These are phyloP conservation scores for Vulpes vulpes DNA, from an alignment of 2,113 vertebrate genomes.

Conservation along the genomic window DNA sequence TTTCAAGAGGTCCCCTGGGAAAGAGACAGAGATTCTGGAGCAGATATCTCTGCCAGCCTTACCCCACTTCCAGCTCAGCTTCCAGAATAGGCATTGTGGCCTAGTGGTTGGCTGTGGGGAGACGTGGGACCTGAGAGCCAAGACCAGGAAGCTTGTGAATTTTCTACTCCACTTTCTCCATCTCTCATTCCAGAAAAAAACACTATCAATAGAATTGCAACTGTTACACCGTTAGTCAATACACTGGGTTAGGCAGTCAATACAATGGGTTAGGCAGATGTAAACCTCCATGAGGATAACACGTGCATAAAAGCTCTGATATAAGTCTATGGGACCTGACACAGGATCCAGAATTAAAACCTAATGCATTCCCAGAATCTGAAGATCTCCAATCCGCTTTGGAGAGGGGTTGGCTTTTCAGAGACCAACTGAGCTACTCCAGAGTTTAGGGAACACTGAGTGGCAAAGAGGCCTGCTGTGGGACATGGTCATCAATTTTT, in stretches of 20 bases:
- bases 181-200: constrained; percentile 37
- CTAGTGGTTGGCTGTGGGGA: background rate
- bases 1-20: background rate
- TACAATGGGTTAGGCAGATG: background rate
- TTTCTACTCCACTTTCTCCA: background rate
- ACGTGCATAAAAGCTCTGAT: background rate
- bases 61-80: background rate
- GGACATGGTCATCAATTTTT: background rate
- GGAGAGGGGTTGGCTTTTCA: background rate
- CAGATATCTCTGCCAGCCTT: background rate
- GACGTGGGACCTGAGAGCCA: background rate
- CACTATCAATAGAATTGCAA: background rate
- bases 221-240: background rate
- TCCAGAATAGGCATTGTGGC: background rate
- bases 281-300: background rate
- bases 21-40: background rate
- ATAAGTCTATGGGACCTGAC: background rate
- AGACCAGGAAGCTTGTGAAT: background rate
- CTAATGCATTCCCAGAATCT: background rate
- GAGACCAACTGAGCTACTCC: background rate
- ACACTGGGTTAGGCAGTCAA: background rate
- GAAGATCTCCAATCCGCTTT: background rate
- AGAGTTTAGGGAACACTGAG: background rate
- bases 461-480: background rate
- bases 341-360: constrained; percentile 1